Conservation (phyloP, 2,113 vertebrate genomes). For the Ranitomeya variabilis region DNA sequence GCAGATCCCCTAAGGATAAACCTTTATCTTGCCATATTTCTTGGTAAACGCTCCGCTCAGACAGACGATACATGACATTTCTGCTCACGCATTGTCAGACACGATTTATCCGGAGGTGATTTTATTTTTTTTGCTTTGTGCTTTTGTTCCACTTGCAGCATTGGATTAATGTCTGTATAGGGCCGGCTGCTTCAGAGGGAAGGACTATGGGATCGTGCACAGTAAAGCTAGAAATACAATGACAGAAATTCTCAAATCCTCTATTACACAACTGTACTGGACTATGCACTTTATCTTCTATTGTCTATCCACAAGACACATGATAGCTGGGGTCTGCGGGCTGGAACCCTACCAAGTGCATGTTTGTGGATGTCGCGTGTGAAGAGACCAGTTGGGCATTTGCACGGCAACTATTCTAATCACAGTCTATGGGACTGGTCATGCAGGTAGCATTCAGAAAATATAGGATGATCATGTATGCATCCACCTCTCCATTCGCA, state of each 20-base stretch:
- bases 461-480: no score
- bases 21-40: constrained; percentile 30
- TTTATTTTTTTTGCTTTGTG: not conserved
- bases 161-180: not conserved
- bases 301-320: no score
- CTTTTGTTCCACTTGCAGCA: constrained; percentile 18
- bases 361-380: no score
- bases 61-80: constrained; percentile 5
- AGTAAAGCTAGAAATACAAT: not conserved
- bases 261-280: not conserved
- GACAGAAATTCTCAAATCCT: not conserved
- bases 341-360: no score
- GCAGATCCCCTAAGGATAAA: constrained; percentile 24
- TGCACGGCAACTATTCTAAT: no score
- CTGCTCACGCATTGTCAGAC: not conserved
- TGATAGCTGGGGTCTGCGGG: no score
- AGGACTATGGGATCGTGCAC: not conserved
- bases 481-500: no score
- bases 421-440: no score
- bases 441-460: no score
- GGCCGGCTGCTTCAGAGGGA: not conserved
- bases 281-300: no score
- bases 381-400: no score
- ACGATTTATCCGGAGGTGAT: constrained; percentile 31
- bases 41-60: constrained; percentile 18